These are phyloP conservation scores for Metellina segmentata DNA, from an alignment of 2,888 invertebrate species.

Conservation along the genomic window DNA sequence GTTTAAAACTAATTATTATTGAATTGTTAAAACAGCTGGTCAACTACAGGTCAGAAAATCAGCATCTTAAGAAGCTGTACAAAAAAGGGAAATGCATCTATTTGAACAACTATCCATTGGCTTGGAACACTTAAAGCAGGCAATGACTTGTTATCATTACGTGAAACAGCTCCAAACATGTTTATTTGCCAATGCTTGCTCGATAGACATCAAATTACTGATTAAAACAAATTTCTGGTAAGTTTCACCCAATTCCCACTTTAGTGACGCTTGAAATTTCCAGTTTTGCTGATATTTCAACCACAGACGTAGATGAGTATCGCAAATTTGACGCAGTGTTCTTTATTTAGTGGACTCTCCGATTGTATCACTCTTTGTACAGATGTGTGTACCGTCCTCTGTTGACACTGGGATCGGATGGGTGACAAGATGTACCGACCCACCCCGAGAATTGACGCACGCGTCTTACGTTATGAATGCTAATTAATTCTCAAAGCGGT, in stretches of 20 bases:
- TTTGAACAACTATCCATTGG: neutral
- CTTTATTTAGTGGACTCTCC: neutral
- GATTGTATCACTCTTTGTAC: slow-evolving; percentile 4
- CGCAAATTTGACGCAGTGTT: slow-evolving; percentile 10
- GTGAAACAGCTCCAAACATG: too few species aligned
- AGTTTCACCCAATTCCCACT: too few species aligned
- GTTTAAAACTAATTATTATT: neutral
- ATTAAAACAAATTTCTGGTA: too few species aligned
- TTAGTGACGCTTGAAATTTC: too few species aligned
- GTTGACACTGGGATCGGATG: neutral
- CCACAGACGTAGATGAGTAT: neutral
- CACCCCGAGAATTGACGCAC: slow-evolving; percentile 5
- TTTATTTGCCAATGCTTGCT: too few species aligned
- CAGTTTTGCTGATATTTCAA: too few species aligned
- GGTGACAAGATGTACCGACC: neutral
- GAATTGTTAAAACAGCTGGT: neutral
- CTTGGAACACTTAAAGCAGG: neutral
- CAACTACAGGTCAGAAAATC: neutral
- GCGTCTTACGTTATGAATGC: neutral
- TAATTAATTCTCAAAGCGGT: neutral
- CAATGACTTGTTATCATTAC: too few species aligned
- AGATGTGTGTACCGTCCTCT: slow-evolving; percentile 22
- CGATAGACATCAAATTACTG: too few species aligned
- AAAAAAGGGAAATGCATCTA: neutral
- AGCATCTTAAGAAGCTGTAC: neutral